A percentile compares a stretch with the other conserved stretches of the same genome.
phyloP scores from a whole-genome alignment of 2,888 invertebrate species.

The Hyles lineata region DNA sequence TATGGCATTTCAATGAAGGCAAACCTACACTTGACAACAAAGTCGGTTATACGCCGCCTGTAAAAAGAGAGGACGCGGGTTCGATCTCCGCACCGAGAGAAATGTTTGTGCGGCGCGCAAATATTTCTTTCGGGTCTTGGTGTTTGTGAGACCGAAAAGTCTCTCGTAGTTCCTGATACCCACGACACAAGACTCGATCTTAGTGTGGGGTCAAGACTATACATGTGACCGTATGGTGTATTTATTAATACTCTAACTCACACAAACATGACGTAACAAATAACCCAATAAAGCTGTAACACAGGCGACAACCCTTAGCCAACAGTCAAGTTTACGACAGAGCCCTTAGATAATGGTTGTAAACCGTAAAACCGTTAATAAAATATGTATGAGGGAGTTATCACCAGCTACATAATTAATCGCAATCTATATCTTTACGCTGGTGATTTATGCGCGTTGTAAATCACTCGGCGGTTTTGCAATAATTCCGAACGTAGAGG shows the following conservation, averaged over 20 bases:
- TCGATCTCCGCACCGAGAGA: too few species aligned
- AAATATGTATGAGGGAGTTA: conserved; percentile 39
- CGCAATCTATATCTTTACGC: conserved; percentile 43
- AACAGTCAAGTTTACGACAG: conserved; percentile 10
- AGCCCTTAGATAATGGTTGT: conserved; percentile 27
- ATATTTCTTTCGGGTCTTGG: too few species aligned
- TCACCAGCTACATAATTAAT: conserved; percentile 48
- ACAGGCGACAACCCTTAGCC: background rate
- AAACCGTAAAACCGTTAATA: conserved; percentile 33
- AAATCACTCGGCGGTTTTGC: conserved; percentile 52
- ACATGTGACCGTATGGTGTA: too few species aligned
- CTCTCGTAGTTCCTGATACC: too few species aligned
- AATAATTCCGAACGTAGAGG: conserved; percentile 46
- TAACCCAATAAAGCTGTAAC: background rate
- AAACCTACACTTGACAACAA: too few species aligned
- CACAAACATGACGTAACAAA: background rate
- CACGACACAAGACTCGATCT: too few species aligned
- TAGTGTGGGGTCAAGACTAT: too few species aligned
- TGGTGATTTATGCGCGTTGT: conserved; percentile 46
- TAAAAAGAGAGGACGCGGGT: too few species aligned
- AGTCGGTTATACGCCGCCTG: too few species aligned
- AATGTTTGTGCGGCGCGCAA: too few species aligned
- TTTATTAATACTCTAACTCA: background rate
- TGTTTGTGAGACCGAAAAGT: too few species aligned
- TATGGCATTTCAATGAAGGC: too few species aligned